Base-by-base conservation (phyloP, 2,797 vertebrate genomes). In the Apodemus agrarius region DNA sequence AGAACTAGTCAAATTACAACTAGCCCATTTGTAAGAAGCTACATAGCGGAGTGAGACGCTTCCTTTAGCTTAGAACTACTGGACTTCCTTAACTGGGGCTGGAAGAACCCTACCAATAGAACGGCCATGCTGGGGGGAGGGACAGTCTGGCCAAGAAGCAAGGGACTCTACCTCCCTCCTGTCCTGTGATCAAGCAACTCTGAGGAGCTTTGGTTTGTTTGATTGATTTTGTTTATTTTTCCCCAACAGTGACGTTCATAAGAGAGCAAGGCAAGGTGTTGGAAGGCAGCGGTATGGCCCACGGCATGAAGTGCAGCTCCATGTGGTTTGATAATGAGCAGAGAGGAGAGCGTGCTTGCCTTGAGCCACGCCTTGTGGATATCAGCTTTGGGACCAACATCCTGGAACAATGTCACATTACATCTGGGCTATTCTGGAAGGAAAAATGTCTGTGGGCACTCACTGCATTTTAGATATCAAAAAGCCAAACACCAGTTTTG, bases 371-470 rank as follows among this genome's bases (percentile, higher is more conserved):
- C 52, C 90, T 96, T 34, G 34, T 69, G 43, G 40, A 91, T 94
- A 86, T 95, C 94, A 94, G 84, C 84, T 90, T 96, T 92, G 93
- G 89, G 84, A 95, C 40, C 72, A 88, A 69, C 52, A 86, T 91
- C 65, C 59, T 78, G 17, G 89, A 91, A 78, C 52, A 61, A 31
- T 54, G 29, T 79, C 40, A 59, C 43, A 16, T 96, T 69, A 74
- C 76, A 96, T 79, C n/a, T 75, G 86, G 89, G 61, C 80, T 88
- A 3, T 89, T 96, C 65, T 85, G 29, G 37, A 52, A 91, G 79
- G 79, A 82, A 63, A 11, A 82, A 72, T 61, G 54, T 67, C 84
- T 31, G 3, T n/a, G 54, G 72, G 87, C 78, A 37, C 31, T 74
- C 17, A 52, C 12, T 57, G 78, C 24, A 59, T 93, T 93, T 97